Evolutionary conservation across 2,888 invertebrate genomes (phyloP).

Genomic region (Cerceris rybyensis): DNA sequence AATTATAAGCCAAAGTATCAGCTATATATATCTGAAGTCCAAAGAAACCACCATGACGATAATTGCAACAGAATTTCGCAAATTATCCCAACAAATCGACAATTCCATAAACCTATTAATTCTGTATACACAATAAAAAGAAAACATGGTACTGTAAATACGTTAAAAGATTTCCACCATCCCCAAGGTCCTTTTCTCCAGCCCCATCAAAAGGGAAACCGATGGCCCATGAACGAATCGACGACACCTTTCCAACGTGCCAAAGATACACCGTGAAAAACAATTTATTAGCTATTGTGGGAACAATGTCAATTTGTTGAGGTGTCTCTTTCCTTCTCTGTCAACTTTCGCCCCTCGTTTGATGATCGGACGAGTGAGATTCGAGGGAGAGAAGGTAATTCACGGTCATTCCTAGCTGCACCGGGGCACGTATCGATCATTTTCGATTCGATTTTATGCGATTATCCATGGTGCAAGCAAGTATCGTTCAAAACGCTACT

Average conservation of each 20-base stretch:
- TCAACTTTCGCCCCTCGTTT: conserved; percentile 33
- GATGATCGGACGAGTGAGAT: conserved; percentile 24
- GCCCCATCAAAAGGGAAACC: neutral
- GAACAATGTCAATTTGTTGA: conserved; percentile 71
- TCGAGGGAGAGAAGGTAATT: conserved; percentile 48
- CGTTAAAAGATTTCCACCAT: neutral
- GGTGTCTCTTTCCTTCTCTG: conserved; percentile 47
- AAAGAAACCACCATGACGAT: too few relatives aligned
- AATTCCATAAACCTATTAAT: neutral
- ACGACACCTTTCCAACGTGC: conserved; percentile 26
- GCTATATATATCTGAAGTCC: too few relatives aligned
- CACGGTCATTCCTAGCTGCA: conserved; percentile 59
- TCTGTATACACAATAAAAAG: neutral
- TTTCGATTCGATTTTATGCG: conserved; percentile 72
- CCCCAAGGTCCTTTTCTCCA: neutral
- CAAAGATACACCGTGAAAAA: conserved; percentile 49
- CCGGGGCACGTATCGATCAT: conserved; percentile 71
- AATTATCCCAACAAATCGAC: too few relatives aligned
- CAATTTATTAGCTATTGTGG: conserved; percentile 72
- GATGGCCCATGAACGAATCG: conserved; percentile 45
- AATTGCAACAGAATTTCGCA: too few relatives aligned
- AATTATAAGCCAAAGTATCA: too few relatives aligned
- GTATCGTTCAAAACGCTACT: conserved; percentile 14
- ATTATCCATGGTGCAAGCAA: conserved; percentile 66
- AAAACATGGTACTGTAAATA: neutral